Percentiles rank a stretch among this genome's conserved stretches.
These are phyloP conservation scores for Aporophyla nigra DNA, from an alignment of 2,888 invertebrate species.

Conservation along the genomic window DNA sequence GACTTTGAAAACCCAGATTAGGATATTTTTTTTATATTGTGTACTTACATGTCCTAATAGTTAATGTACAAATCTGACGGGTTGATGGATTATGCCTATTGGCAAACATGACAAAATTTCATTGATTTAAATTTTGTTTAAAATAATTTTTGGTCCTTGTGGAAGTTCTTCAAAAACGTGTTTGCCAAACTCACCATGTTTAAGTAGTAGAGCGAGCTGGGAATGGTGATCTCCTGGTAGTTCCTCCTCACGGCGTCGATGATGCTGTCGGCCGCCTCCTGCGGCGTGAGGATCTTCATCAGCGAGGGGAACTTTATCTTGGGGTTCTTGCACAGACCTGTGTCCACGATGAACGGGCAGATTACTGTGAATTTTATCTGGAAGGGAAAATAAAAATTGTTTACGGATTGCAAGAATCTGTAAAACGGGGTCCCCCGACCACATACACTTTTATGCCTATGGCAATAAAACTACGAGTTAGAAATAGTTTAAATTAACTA, in stretches of 20 bases:
- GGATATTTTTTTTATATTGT: too few species aligned
- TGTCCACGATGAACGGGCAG: constrained; percentile 97
- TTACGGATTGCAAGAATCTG: not conserved
- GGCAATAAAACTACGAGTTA: too few species aligned
- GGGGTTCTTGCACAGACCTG: constrained; percentile 95
- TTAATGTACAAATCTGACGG: too few species aligned
- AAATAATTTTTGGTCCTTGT: too few species aligned
- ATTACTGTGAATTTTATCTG: constrained; percentile 95
- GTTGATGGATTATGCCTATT: too few species aligned
- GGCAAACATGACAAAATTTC: too few species aligned
- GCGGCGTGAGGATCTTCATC: constrained; percentile 92
- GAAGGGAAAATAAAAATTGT: not conserved
- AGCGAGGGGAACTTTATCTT: constrained; percentile 93
- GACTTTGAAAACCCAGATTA: too few species aligned
- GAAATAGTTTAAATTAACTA: too few species aligned
- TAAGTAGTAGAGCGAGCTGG: constrained; percentile 90
- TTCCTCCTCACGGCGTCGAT: constrained; percentile 93
- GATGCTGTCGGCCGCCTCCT: constrained; percentile 92
- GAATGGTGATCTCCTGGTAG: constrained; percentile 92
- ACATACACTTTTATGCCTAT: too few species aligned
- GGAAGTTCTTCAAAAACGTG: not conserved
- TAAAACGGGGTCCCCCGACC: too few species aligned
- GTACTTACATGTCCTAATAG: too few species aligned
- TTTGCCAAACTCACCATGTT: constrained; percentile 85
- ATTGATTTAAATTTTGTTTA: too few species aligned